Evolutionary conservation across 2,113 vertebrate genomes (phyloP).

Genomic region (Oriolus oriolus): DNA sequence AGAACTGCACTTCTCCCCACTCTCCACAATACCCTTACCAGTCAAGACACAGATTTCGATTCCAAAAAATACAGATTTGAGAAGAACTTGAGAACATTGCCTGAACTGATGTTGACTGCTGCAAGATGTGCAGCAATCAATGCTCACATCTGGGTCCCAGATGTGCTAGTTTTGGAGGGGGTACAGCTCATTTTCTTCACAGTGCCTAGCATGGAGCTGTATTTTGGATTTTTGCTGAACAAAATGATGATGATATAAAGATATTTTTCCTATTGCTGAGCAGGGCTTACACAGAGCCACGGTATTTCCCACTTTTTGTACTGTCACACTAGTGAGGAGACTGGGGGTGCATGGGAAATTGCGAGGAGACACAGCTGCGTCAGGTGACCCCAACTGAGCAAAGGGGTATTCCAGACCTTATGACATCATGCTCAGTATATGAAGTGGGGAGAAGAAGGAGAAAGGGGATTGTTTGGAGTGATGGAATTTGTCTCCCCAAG

Average conservation of each 20-base stretch:
- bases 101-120: background rate
- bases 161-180: background rate
- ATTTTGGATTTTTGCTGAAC: background rate
- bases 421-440: background rate
- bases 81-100: background rate
- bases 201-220: background rate
- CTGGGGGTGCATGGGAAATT: fast-evolving
- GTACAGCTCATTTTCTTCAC: background rate
- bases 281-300: background rate
- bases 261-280: background rate
- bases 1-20: fast-evolving
- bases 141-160: background rate
- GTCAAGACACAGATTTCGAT: background rate
- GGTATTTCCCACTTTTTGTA: background rate
- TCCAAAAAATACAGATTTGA: background rate
- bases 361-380: background rate
- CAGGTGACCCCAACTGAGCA: background rate
- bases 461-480: background rate
- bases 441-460: background rate
- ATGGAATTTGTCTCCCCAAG: background rate
- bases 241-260: background rate
- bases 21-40: background rate
- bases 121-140: background rate
- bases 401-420: background rate
- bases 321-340: background rate